A percentile compares a stretch with the other conserved stretches of the same genome.
These are phyloP conservation scores for Eumaeus atala DNA, from an alignment of 1,140 invertebrate genomes.

Conservation along the genomic window DNA sequence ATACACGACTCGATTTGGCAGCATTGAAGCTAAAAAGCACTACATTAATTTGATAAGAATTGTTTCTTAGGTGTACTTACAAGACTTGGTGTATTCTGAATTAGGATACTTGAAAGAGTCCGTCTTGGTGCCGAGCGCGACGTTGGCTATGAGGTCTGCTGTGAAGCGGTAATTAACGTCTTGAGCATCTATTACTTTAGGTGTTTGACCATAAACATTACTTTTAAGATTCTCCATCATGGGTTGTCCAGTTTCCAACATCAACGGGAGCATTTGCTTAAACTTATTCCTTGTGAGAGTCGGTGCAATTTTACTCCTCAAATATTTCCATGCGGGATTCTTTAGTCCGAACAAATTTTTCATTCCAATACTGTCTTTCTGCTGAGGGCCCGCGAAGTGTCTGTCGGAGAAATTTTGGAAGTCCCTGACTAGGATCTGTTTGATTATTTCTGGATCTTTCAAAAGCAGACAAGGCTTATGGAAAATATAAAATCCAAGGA, in stretches of 20 bases:
- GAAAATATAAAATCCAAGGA: slow-evolving; percentile 27
- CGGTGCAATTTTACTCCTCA: slow-evolving; percentile 23
- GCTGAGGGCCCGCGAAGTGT: slow-evolving; percentile 23
- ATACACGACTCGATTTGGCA: no score
- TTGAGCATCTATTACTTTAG: slow-evolving; percentile 52
- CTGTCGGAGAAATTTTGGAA: slow-evolving; percentile 40
- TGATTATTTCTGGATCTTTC: slow-evolving; percentile 45
- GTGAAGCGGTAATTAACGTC: slow-evolving; percentile 61
- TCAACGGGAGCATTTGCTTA: slow-evolving; percentile 24
- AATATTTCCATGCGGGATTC: slow-evolving; percentile 26
- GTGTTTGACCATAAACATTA: neutral
- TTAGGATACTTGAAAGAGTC: slow-evolving; percentile 61
- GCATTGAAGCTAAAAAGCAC: no score
- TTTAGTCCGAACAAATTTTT: slow-evolving; percentile 24
- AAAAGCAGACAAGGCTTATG: slow-evolving; percentile 43
- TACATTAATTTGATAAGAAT: neutral
- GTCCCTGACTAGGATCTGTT: slow-evolving; percentile 37
- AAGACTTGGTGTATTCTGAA: slow-evolving; percentile 51
- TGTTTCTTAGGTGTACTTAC: slow-evolving; percentile 38
- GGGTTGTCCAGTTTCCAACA: slow-evolving; percentile 22
- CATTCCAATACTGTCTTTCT: slow-evolving; percentile 29
- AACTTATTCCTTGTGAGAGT: slow-evolving; percentile 17
- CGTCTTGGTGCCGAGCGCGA: slow-evolving; percentile 74
- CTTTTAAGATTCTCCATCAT: slow-evolving; percentile 26
- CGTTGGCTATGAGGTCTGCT: slow-evolving; percentile 73